Conservation (phyloP, 2,797 vertebrate species). For the Dendrocincla fuliginosa region DNA sequence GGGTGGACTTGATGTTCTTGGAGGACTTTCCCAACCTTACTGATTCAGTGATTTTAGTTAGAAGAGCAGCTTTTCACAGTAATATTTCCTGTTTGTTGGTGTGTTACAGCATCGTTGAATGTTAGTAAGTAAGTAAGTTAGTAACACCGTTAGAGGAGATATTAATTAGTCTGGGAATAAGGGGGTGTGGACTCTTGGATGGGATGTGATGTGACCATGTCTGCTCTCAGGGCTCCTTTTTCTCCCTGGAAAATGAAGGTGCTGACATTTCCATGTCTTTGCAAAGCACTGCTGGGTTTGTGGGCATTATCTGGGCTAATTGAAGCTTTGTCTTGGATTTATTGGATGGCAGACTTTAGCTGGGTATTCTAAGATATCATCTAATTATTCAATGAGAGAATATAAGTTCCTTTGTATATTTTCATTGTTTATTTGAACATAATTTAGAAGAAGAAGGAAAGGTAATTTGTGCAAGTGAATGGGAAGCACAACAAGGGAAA, state of each 20-base stretch:
- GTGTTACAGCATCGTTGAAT: neutral
- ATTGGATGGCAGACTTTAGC: neutral
- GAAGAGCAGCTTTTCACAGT: neutral
- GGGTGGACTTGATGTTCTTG: neutral
- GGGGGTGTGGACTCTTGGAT: neutral
- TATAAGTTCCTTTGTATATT: conserved; percentile 7
- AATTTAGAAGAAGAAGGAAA: neutral
- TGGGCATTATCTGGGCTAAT: conserved; percentile 17
- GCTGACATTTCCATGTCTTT: conserved; percentile 35
- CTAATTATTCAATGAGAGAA: neutral
- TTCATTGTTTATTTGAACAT: neutral
- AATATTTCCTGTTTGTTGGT: neutral
- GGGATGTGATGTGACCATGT: neutral
- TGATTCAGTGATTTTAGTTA: neutral
- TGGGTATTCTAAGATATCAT: neutral
- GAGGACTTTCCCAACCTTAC: neutral
- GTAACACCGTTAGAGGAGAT: neutral
- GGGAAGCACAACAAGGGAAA: neutral
- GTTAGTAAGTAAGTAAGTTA: neutral
- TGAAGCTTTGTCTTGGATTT: conserved; percentile 31
- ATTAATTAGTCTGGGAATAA: neutral
- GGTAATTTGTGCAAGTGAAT: conserved; percentile 18
- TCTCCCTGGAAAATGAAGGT: conserved; percentile 25
- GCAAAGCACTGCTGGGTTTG: neutral
- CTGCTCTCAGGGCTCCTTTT: conserved; percentile 4